Conservation (phyloP, 1,140 invertebrate species). For the Lineus longissimus region DNA sequence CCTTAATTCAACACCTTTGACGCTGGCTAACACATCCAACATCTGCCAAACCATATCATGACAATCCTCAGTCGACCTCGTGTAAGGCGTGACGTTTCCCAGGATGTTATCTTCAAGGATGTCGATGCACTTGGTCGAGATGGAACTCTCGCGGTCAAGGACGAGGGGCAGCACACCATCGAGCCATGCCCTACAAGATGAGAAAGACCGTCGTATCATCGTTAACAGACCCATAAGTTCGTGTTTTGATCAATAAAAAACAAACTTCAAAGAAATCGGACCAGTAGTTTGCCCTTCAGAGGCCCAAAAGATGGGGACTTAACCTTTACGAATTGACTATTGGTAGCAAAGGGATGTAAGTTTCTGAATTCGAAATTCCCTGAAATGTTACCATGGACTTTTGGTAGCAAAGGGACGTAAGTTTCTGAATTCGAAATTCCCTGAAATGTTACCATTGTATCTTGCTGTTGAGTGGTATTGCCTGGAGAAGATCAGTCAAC, state of each 20-base stretch:
- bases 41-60: constrained; percentile 47
- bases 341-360: no score
- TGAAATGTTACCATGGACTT: no score
- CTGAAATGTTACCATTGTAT: constrained; percentile 51
- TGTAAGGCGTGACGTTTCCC: constrained; percentile 29
- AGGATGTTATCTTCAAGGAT: constrained; percentile 46
- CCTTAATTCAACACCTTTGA: constrained; percentile 41
- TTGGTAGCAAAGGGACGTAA: no score
- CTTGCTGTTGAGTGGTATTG: constrained; percentile 50
- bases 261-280: no score
- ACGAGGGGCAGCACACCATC: constrained; percentile 60
- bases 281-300: no score
- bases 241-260: no score
- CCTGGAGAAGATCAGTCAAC: constrained; percentile 57
- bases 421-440: no score
- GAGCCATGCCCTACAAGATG: constrained; percentile 32
- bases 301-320: no score
- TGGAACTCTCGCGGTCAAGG: constrained; percentile 61
- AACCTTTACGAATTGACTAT: no score
- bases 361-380: no score
- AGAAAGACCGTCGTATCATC: not conserved
- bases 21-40: constrained; percentile 40
- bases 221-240: no score
- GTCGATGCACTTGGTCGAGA: constrained; percentile 63
- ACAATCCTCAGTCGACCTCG: constrained; percentile 21